Evolutionary conservation across 2,113 vertebrate genomes (phyloP), one percentile per base, ranked within the genome.

Genomic region (Neolamprologus caudopunctatus): DNA sequence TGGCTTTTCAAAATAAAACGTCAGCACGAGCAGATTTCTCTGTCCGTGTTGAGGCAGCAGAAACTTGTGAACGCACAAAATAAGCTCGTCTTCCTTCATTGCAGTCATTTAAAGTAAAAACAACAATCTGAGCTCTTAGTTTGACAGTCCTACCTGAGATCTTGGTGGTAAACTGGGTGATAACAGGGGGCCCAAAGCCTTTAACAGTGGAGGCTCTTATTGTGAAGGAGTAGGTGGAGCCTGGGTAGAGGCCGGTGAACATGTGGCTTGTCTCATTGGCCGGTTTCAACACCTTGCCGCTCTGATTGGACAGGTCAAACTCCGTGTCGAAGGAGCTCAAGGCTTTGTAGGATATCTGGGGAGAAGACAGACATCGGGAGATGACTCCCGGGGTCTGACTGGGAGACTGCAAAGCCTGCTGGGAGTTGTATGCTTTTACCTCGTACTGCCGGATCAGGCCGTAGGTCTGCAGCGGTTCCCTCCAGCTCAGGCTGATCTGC

Each of bases 281-380:
- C 24, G 95, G 94, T 95, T 99, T 99, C 90, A 98, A 96, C 63
- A 98, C 98, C 91, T 97, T 96, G 68, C 99, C 98, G 45, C 98
- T 99, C 96, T 99, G 98, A 96, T 99, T 98, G 93, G 98, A 97
- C 96, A 99, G 96, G 92, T 98, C 97, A 80, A 99, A 98, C 95
- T 98, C 98, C 6, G 98, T 98, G 96, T 99, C 99, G 93, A 99
- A 99, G 81, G 98, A 99, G 93, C 98, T 98, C 93, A 99, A 97
- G 75, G 98, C 99, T 95, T 98, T 99, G 97, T 98, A 99, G 94
- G 96, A 98, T 93, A 99, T 97, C 99, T 99, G 97, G 3, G 47
- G 24, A 87, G 7, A 9, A 63, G 6, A 45, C 6, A 9, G 11
- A 31, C 2, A 5, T 63, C 6, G 5, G 28, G 73, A 50, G 45